Evolutionary conservation across 2,888 invertebrate genomes (phyloP).

Genomic region (Trichogramma dendrolimi): DNA sequence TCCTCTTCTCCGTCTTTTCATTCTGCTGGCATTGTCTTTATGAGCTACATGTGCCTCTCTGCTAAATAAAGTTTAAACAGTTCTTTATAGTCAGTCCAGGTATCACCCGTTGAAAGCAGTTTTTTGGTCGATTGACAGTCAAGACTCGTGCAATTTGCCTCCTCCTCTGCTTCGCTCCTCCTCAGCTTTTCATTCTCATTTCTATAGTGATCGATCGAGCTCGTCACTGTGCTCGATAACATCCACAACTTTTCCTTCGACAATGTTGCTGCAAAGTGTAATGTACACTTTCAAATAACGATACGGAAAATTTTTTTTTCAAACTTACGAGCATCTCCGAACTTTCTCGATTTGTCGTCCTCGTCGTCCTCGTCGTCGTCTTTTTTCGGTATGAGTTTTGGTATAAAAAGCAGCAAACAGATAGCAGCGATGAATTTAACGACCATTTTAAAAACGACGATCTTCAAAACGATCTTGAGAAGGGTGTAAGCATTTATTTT

Average conservation of each 20-base stretch:
- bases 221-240: conserved; percentile 36
- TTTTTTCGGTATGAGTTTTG: conserved; percentile 58
- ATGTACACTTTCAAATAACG: neutral
- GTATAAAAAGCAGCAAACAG: conserved; percentile 71
- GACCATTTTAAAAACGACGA: conserved; percentile 76
- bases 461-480: conserved; percentile 70
- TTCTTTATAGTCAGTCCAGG: conserved; percentile 39
- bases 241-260: conserved; percentile 9
- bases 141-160: conserved; percentile 51
- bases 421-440: conserved; percentile 75
- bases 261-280: conserved; percentile 10
- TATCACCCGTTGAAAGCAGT: conserved; percentile 28
- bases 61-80: conserved; percentile 39
- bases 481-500: conserved; percentile 70
- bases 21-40: neutral
- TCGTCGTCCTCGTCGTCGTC: conserved; percentile 42
- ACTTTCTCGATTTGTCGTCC: conserved; percentile 34
- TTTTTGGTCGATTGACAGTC: conserved; percentile 53
- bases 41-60: conserved; percentile 31
- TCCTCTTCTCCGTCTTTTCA: conserved; percentile 8
- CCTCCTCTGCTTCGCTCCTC: conserved; percentile 34
- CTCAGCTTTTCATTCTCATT: conserved; percentile 32
- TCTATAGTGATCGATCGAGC: conserved; percentile 38
- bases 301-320: neutral
- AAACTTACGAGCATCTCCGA: conserved; percentile 24